These are phyloP conservation scores for Drosophila baimaii DNA, from an alignment of 1,140 invertebrate species.

Conservation along the genomic window DNA sequence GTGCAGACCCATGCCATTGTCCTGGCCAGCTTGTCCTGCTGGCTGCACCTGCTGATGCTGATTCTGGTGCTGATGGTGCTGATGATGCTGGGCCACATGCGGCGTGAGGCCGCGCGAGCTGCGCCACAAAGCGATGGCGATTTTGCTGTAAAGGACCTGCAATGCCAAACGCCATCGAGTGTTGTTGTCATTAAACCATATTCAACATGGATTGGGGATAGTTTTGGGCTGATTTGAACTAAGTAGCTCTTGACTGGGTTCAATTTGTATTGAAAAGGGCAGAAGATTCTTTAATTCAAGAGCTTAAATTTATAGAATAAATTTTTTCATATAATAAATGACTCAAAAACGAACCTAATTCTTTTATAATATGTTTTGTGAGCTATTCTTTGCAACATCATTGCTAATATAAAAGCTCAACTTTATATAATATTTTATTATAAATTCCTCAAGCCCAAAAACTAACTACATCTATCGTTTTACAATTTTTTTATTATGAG, in stretches of 20 bases:
- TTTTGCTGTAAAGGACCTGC: slow-evolving; percentile 89
- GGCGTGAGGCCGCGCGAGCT: slow-evolving; percentile 87
- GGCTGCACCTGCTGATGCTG: slow-evolving; percentile 54
- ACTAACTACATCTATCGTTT: too few relatives aligned
- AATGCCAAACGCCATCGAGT: slow-evolving; percentile 26
- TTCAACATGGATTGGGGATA: background rate
- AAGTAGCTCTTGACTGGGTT: background rate
- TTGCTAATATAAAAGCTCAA: too few relatives aligned
- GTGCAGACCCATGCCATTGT: slow-evolving; percentile 72
- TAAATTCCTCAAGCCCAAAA: too few relatives aligned
- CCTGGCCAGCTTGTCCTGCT: slow-evolving; percentile 51
- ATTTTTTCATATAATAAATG: too few relatives aligned
- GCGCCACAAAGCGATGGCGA: slow-evolving; percentile 90
- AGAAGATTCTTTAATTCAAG: too few relatives aligned
- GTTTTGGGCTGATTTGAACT: background rate
- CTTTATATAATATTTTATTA: too few relatives aligned
- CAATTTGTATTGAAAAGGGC: background rate
- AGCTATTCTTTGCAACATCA: too few relatives aligned
- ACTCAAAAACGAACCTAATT: too few relatives aligned
- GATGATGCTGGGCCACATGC: slow-evolving; percentile 79
- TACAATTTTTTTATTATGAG: too few relatives aligned
- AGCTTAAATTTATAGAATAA: too few relatives aligned
- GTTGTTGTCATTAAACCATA: slow-evolving; percentile 17
- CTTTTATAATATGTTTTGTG: too few relatives aligned
- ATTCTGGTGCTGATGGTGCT: slow-evolving; percentile 50